Evolutionary conservation across 2,888 invertebrate species (phyloP).

Genomic region (Mimumesa dahlbomi): DNA sequence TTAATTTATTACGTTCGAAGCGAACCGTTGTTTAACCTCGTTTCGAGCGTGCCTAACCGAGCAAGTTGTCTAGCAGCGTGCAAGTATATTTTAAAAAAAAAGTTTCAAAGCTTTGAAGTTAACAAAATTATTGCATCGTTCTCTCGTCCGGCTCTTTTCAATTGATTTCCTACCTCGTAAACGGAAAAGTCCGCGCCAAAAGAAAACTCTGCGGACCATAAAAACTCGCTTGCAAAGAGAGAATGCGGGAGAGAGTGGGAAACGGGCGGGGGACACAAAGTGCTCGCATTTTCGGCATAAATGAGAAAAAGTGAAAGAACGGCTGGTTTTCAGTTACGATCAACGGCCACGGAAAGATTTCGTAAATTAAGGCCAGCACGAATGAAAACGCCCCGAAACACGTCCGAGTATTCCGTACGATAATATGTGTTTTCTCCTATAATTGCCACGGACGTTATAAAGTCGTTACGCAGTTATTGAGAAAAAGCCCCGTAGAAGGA

Average conservation of each 20-base stretch:
- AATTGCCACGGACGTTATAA: constrained; percentile 14
- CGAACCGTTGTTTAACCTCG: too few species aligned
- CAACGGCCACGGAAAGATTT: too few species aligned
- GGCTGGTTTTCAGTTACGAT: too few species aligned
- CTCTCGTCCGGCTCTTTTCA: background rate
- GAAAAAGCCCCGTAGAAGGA: constrained; percentile 7
- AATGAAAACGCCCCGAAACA: too few species aligned
- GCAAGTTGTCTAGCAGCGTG: too few species aligned
- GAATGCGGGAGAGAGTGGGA: background rate
- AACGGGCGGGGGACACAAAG: background rate
- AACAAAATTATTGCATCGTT: background rate
- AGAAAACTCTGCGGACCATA: too few species aligned
- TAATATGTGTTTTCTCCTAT: constrained; percentile 2
- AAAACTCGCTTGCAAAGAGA: too few species aligned
- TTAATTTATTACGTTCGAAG: too few species aligned
- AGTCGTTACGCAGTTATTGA: constrained; percentile 16
- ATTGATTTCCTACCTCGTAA: constrained; percentile 4
- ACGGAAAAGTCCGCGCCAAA: constrained; percentile 1
- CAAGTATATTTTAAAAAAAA: too few species aligned
- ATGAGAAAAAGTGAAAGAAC: background rate
- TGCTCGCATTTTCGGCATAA: background rate
- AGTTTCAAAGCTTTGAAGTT: background rate
- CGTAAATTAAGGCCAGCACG: too few species aligned
- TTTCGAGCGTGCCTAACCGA: too few species aligned
- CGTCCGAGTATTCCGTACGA: background rate